Evolutionary conservation across 2,113 vertebrate species (phyloP), one percentile per base, ranked within the genome.

Genomic region (Trochalopteron elliotii): DNA sequence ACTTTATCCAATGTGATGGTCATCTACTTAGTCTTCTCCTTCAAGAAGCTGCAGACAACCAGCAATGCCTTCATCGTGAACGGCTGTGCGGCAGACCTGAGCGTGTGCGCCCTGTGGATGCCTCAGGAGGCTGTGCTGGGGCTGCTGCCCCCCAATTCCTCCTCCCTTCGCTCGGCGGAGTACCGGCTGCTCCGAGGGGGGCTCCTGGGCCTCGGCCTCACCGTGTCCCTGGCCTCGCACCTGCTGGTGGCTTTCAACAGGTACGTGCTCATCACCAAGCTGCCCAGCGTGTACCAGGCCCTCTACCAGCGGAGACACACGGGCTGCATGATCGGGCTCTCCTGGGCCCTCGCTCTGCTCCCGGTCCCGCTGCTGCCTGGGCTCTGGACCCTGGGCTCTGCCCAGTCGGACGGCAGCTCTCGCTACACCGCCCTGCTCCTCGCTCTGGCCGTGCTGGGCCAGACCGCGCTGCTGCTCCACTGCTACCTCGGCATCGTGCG

Each of bases 61-160:
- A 99, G 98, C 90, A 99, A 99, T 75, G 98, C 98, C 59, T 99
- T 99, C 96, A 99, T 99, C 2, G 98, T 98, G 53, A 99, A 99
- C 56, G 98, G 98, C 60, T 99, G 98, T 7, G 98, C 98, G 5
- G 98, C 98, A 1, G 98, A 99, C 95, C 97, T 99, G 23, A 97
- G 98, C 44, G 98, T 99, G 68, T 99, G 98, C 15, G 98, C 98
- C 37, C 97, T 99, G 87, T 99, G 98, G 98, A 99, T 99, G 98
- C 98, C 98, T 31, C 98, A 98, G 93, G 98, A 99, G 96, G 98
- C 98, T 7, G 98, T 98, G 87, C 92, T 98, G 70, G 98, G 98
- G 91, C 94, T 98, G 52, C 96, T 98, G 87, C 98, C 98, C 13
- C 87, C 92, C 91, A 97, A 93, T 81, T 96, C 96, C 49, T 91